These are phyloP conservation scores for Ectropis grisescens DNA, from an alignment of 1,140 invertebrate species.

Conservation along the genomic window DNA sequence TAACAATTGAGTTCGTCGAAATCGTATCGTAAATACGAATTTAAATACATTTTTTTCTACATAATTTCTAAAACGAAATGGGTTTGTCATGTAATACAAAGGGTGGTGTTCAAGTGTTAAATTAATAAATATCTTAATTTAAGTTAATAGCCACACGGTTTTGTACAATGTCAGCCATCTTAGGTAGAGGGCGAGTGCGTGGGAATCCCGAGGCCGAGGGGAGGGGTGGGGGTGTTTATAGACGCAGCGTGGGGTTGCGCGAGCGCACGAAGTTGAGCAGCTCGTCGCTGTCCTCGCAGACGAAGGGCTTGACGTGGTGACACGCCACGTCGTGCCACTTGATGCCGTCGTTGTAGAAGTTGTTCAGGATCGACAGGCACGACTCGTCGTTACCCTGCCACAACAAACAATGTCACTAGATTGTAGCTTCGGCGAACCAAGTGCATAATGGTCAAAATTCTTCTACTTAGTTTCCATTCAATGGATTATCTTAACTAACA, in stretches of 20 bases:
- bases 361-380: conserved; percentile 90
- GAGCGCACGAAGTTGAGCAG: conserved; percentile 91
- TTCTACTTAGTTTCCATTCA: too few species aligned
- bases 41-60: too few species aligned
- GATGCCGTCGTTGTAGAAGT: conserved; percentile 93
- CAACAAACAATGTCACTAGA: not conserved
- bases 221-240: conserved; percentile 68
- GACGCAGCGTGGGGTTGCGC: conserved; percentile 85
- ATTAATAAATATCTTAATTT: conserved; percentile 63
- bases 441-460: too few species aligned
- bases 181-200: conserved; percentile 28
- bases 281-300: conserved; percentile 93
- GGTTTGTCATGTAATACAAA: not conserved
- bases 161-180: conserved; percentile 60
- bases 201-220: conserved; percentile 4
- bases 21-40: too few species aligned
- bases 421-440: too few species aligned
- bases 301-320: conserved; percentile 92
- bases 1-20: too few species aligned
- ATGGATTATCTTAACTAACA: too few species aligned
- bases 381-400: conserved; percentile 89
- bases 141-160: conserved; percentile 43
- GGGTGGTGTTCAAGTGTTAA: conserved; percentile 12
- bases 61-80: too few species aligned
- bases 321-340: conserved; percentile 95